phyloP scores from a whole-genome alignment of 2,888 invertebrate genomes.

The Pammene aurita region DNA sequence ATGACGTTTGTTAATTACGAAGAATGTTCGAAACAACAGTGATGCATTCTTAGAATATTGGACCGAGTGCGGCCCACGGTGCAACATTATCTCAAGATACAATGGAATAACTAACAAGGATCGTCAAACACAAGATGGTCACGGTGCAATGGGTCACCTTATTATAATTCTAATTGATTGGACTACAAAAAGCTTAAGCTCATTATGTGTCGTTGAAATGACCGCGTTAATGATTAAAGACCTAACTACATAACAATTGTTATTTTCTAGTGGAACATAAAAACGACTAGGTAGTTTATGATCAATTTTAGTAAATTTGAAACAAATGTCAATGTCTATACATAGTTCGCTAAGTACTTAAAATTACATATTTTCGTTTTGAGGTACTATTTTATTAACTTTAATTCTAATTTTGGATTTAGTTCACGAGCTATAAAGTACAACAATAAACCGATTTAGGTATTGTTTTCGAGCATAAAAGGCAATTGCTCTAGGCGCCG shows the following conservation, averaged over 20 bases:
- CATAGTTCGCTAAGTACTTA: too few species aligned
- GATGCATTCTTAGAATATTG: slow-evolving; percentile 27
- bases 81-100: slow-evolving; percentile 60
- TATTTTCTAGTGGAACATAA: too few species aligned
- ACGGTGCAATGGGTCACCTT: slow-evolving; percentile 64
- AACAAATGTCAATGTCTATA: too few species aligned
- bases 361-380: too few species aligned
- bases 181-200: background rate
- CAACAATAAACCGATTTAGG: slow-evolving; percentile 74
- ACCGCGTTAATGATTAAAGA: background rate
- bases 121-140: slow-evolving; percentile 64
- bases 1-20: slow-evolving; percentile 32
- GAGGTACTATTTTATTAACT: too few species aligned
- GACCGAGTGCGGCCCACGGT: slow-evolving; percentile 27
- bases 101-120: slow-evolving; percentile 70
- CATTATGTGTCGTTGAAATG: background rate
- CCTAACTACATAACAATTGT: too few species aligned
- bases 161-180: slow-evolving; percentile 52
- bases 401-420: slow-evolving; percentile 8
- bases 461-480: slow-evolving; percentile 77
- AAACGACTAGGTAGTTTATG: too few species aligned
- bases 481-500: slow-evolving; percentile 70
- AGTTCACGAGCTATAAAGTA: slow-evolving; percentile 57
- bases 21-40: slow-evolving; percentile 28
- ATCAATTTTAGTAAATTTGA: too few species aligned